phyloP scores from a whole-genome alignment of 1,140 invertebrate genomes.

The Ceratina australensis region DNA sequence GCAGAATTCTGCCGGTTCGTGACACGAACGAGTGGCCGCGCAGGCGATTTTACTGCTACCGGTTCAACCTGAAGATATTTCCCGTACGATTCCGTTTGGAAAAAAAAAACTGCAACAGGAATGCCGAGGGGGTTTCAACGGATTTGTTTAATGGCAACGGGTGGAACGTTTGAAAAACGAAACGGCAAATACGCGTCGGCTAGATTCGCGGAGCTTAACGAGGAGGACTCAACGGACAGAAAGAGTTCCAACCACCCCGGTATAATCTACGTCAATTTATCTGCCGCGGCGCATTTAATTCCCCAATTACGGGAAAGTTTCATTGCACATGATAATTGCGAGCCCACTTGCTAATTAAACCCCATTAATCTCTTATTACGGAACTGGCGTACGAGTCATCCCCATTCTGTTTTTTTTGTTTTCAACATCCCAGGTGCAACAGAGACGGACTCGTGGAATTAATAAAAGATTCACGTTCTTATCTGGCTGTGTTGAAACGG shows the following conservation, averaged over 20 bases:
- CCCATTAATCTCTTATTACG: constrained; percentile 39
- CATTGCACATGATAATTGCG: constrained; percentile 38
- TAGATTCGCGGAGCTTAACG: neutral
- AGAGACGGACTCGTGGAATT: neutral
- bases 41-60: neutral
- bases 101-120: too few species aligned
- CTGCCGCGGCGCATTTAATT: constrained; percentile 36
- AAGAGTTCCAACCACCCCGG: constrained; percentile 2
- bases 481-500: constrained; percentile 8
- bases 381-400: constrained; percentile 31
- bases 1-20: neutral
- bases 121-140: too few species aligned
- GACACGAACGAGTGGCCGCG: neutral
- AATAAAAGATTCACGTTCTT: constrained; percentile 39
- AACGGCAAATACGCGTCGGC: neutral
- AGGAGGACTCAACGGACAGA: neutral
- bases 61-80: too few species aligned
- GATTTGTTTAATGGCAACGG: too few species aligned
- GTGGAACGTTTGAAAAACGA: neutral
- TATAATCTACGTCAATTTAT: constrained; percentile 35
- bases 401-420: neutral
- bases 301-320: constrained; percentile 45
- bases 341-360: constrained; percentile 37
- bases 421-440: neutral
- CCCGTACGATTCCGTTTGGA: too few species aligned